Base-by-base conservation (phyloP, 2,113 vertebrate genomes). In the Ifrita kowaldi region DNA sequence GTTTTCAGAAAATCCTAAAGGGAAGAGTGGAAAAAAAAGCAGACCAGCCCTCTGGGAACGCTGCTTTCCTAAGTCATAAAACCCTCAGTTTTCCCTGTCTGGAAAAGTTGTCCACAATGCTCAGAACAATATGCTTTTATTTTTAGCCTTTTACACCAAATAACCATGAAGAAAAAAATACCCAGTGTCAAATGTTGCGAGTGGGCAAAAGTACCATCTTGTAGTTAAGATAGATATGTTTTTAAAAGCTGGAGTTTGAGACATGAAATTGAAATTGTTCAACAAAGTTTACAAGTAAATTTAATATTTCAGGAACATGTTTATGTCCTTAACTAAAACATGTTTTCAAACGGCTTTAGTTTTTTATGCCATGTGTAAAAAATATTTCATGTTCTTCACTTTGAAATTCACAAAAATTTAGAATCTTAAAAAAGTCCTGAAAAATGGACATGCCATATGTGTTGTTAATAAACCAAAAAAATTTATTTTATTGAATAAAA, bases 41-140 rank as follows among this genome's bases (percentile, higher is more conserved):
- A 96, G 91, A 89, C 60, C 46, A 90, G 44, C 81, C 94, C 87
- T 89, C 74, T 41, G 93, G 96, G 94, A 96, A 63, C 74, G 90
- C 59, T 6, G 20, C 91, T 94, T 95, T 97, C 84, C 89, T 95
- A 95, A 97, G 92, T 86, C 87, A 97, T 96, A 95, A 98, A 98
- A 62, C 4, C 50, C 84, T 95, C 89, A 85, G 47, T 94, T 97
- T 97, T 92, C 79, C 83, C 84, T 0, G 78, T 90, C 95, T 97
- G 96, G 96, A 97, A 97, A 97, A 91, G 64, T 52, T 89, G 90
- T 95, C 89, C 89, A 84, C 77, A 95, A 65, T n/a, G 63, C 82
- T 93, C 70, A 65, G 95, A 97, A 97, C 76, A 95, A 93, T 79
- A 60, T 87, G 85, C 68, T 93, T 95, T 96, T 96, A 69, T 97